Evolutionary conservation across 2,113 vertebrate species (phyloP).

Genomic region (Haemorhous mexicanus): DNA sequence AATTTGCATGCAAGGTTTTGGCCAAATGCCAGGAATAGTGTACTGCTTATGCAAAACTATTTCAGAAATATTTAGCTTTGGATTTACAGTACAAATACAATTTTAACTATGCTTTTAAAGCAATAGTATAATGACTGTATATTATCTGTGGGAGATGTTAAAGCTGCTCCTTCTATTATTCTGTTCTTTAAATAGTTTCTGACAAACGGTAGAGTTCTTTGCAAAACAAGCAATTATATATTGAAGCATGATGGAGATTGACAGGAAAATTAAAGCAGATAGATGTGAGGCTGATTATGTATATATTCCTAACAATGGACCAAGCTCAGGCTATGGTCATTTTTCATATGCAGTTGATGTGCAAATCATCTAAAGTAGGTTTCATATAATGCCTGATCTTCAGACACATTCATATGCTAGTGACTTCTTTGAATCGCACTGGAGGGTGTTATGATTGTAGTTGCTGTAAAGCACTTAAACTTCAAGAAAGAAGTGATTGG

Average conservation of each 20-base stretch:
- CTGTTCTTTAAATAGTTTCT: neutral
- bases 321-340: neutral
- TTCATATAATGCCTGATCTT: neutral
- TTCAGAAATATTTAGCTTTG: neutral
- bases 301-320: slow-evolving; percentile 2
- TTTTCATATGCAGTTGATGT: neutral
- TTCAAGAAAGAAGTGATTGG: neutral
- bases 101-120: neutral
- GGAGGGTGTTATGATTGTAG: neutral
- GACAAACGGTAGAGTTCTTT: neutral
- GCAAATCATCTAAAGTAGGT: neutral
- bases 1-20: neutral
- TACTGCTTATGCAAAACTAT: neutral
- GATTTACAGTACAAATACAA: neutral
- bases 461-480: slow-evolving; percentile 36
- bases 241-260: neutral
- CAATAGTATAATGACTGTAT: neutral
- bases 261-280: neutral
- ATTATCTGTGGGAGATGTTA: neutral
- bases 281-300: neutral
- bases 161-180: neutral
- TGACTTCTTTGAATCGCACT: neutral
- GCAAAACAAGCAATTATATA: neutral
- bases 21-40: neutral
- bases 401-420: neutral